Evolutionary conservation across 2,113 vertebrate genomes (phyloP), one percentile per base, ranked within the genome.

Genomic region (Platysternon megacephalum): DNA sequence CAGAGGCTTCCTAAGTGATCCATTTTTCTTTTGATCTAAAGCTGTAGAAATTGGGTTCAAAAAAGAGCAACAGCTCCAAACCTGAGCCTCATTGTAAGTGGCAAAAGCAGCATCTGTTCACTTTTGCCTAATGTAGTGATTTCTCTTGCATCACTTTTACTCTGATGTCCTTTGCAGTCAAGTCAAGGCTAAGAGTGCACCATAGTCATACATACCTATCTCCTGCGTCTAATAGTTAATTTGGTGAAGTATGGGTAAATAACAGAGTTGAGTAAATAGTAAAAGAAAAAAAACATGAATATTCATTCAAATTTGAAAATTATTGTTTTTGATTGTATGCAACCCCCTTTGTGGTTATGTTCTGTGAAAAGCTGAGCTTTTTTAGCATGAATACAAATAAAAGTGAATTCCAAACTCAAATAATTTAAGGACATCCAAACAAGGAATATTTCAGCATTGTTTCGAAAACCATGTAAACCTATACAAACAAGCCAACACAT

Each of bases 301-400:
- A 84, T 29, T 65, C 16, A 91, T 39, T n/a, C 1, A 28, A 13
- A 84, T 12, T 32, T 44, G 11, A 0, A 35, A 84, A 49, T 82
- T 92, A 82, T 35, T 80, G 84, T 86, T 84, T 58, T 4, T 9
- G 26, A 2, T 2, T 46, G 2, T n/a, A 32, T 89, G 32, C 58
- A 93, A 29, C 5, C 22, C 7, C 11, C 22, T 79, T 79, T 29
- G 76, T 11, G 88, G 14, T 11, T 53, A 42, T 79, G 29, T 6
- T 88, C 44, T 74, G 29, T 56, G 72, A 93, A 81, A n/a, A 65
- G 84, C 26, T 53, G 12, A 49, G 56, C 44, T 68, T 85, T n/a
- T 49, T 52, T 86, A 26, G 16, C 22, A 68, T 48, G 49, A 90
- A 58, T 94, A 88, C 56, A 91, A 55, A 80, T 88, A 86, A 79